Base-by-base conservation (phyloP, 2,113 vertebrate genomes). In the Globicephala melas region DNA sequence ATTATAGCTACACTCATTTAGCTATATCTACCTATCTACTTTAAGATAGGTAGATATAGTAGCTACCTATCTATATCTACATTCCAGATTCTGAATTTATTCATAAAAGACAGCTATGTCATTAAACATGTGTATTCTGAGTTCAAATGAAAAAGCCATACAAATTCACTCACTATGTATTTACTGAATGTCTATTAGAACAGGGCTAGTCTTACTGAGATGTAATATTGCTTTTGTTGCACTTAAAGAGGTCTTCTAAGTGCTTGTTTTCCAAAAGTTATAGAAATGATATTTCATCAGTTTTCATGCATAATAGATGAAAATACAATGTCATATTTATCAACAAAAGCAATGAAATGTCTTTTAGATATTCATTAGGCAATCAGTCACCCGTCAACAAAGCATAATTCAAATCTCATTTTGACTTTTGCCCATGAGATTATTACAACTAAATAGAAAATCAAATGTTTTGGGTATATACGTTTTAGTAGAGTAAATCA, bases 371-470 rank as follows among this genome's bases (percentile, higher is more conserved):
- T 63, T 89, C 89, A 74, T 63, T 20, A 5, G 60, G 81, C 70
- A 85, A 96, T 96, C 76, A 95, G 60, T 81, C 71, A 88, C 70
- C 53, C 21, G 10, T 84, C 82, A 91, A 93, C 85, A 96, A 95
- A 94, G 33, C 50, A 94, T 58, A 91, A 90, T 88, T 94, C 55
- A 70, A 88, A 76, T 83, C 77, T 87, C n/a, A 80, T 87, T 96
- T 94, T 95, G 58, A 91, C 44, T 88, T 92, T 93, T 91, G 15
- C 70, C 67, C 81, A 13, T 83, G 79, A 94, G 21, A 68, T 36
- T 90, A 90, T 87, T 79, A 79, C 18, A 86, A 60, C 17, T 62
- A 76, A 47, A 73, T 47, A 88, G 6, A 86, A 21, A 94, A 86
- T 92, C 91, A 96, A 88, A 38, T 84, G 87, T 79, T 89, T 89